Evolutionary conservation across 2,888 invertebrate genomes (phyloP).

Genomic region (Ryuthela nishihirai): DNA sequence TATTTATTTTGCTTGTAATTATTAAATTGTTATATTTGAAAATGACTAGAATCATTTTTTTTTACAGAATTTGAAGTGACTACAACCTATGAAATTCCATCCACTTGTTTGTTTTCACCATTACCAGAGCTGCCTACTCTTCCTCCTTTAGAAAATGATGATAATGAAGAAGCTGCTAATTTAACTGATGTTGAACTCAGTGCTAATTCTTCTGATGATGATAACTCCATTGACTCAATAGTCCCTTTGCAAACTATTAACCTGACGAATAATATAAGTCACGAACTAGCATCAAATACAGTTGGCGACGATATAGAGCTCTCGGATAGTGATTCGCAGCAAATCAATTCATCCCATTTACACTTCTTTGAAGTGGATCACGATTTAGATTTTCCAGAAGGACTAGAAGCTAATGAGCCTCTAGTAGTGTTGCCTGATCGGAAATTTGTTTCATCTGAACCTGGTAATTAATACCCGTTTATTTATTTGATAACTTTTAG

Average conservation of each 20-base stretch:
- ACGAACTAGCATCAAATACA: too few relatives aligned
- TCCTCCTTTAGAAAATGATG: background rate
- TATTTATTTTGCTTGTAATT: background rate
- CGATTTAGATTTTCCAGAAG: slow-evolving; percentile 35
- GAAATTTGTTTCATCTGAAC: too few relatives aligned
- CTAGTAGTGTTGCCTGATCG: slow-evolving; percentile 11
- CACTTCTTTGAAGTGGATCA: slow-evolving; percentile 12
- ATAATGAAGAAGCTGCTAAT: background rate
- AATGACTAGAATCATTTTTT: background rate
- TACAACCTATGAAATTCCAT: slow-evolving; percentile 16
- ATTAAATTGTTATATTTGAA: background rate
- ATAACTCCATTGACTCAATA: background rate
- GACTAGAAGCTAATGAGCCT: slow-evolving; percentile 30
- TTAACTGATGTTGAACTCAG: background rate
- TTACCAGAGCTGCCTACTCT: slow-evolving; percentile 1
- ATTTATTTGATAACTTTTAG: too few relatives aligned
- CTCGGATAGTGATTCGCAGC: background rate
- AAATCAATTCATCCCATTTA: background rate
- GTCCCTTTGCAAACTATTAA: background rate
- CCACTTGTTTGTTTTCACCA: background rate
- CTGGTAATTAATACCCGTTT: too few relatives aligned
- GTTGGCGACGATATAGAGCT: background rate
- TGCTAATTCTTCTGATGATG: background rate
- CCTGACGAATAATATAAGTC: too few relatives aligned
- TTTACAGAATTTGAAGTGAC: slow-evolving; percentile 13